These are phyloP conservation scores for Sebastes cheni DNA, from an alignment of 2,797 vertebrate species.

Conservation along the genomic window DNA sequence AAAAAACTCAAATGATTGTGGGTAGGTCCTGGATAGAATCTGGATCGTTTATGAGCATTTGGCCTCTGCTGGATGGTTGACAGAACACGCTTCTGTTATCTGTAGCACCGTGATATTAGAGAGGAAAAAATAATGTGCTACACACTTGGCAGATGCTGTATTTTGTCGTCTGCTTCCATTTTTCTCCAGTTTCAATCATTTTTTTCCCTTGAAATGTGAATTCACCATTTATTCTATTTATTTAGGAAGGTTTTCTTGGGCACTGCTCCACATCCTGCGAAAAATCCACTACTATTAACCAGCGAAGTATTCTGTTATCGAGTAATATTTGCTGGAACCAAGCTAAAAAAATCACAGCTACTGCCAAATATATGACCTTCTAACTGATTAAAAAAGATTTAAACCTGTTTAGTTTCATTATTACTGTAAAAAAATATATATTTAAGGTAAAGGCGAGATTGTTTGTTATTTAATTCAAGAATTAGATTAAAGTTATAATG, in stretches of 20 bases:
- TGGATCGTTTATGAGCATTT: constrained; percentile 43
- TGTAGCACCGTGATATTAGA: constrained; percentile 5
- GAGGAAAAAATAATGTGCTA: not conserved
- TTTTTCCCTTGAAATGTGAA: not conserved
- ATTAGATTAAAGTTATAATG: too few relatives aligned
- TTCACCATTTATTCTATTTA: not conserved
- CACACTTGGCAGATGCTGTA: constrained; percentile 7
- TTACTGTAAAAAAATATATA: not conserved
- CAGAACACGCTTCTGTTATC: constrained; percentile 38
- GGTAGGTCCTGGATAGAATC: constrained; percentile 42
- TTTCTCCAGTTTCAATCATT: not conserved
- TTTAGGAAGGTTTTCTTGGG: not conserved
- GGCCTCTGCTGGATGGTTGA: constrained; percentile 49
- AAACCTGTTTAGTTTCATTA: not conserved
- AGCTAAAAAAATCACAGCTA: not conserved
- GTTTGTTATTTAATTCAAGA: not conserved
- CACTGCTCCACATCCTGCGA: not conserved
- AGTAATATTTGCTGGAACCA: not conserved
- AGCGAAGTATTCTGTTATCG: not conserved
- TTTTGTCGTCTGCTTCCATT: not conserved
- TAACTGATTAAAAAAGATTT: not conserved
- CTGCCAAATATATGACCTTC: not conserved
- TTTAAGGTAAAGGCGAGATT: not conserved
- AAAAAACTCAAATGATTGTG: constrained; percentile 32
- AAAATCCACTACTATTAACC: not conserved